Percentiles rank a stretch among this genome's conserved stretches.
Evolutionary conservation across 30 jellyfish, hydroid and myxozoan species (phyloP).

Genomic region (Aurelia aurita): DNA sequence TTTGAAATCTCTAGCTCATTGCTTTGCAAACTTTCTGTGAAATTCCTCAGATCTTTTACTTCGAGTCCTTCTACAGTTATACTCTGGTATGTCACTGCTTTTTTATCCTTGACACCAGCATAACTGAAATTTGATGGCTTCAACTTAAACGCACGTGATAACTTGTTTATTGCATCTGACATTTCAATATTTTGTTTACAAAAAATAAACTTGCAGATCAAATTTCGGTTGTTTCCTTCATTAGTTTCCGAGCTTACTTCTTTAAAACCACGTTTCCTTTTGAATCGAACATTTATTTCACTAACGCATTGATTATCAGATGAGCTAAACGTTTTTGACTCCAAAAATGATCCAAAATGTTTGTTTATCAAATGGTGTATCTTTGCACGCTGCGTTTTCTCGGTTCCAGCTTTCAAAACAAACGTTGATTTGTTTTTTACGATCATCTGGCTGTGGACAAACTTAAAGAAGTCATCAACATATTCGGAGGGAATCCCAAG

Average conservation of each 20-base stretch:
- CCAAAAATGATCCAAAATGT: slow-evolving; percentile 68
- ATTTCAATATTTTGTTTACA: slow-evolving; percentile 68
- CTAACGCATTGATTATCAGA: background rate
- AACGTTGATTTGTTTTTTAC: background rate
- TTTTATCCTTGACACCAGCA: slow-evolving; percentile 90
- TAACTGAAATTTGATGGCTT: slow-evolving; percentile 49
- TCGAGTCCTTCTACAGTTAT: slow-evolving; percentile 39
- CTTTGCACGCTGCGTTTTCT: slow-evolving; percentile 41
- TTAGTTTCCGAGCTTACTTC: background rate
- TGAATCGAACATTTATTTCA: slow-evolving; percentile 41
- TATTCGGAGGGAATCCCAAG: slow-evolving; percentile 11
- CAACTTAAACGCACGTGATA: slow-evolving; percentile 39
- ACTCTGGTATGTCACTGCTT: slow-evolving; percentile 74
- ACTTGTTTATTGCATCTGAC: slow-evolving; percentile 50
- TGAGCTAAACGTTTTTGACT: slow-evolving; percentile 61
- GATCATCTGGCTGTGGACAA: slow-evolving; percentile 68
- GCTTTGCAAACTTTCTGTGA: background rate
- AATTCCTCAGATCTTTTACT: slow-evolving; percentile 9
- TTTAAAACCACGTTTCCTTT: slow-evolving; percentile 9
- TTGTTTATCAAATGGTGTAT: slow-evolving; percentile 55
- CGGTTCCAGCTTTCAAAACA: slow-evolving; percentile 1
- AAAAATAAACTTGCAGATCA: slow-evolving; percentile 24
- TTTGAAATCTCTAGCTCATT: slow-evolving; percentile 37
- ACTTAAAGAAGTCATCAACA: slow-evolving; percentile 42
- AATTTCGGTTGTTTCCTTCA: background rate